Conservation (phyloP, 2,888 invertebrate species). For the Phymatocera aterrima region DNA sequence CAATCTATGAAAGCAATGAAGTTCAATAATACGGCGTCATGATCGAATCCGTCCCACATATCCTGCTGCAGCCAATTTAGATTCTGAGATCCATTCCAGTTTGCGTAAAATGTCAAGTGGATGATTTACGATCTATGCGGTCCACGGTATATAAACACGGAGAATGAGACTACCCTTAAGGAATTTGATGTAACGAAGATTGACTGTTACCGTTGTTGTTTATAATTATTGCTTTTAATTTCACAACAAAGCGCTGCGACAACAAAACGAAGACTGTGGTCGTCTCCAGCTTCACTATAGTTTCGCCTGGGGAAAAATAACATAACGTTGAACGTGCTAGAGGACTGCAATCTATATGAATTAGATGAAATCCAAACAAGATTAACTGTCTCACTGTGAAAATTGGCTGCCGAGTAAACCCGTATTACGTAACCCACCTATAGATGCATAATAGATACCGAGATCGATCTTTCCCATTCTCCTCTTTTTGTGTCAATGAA, state of each 20-base stretch:
- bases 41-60: background rate
- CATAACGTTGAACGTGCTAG: background rate
- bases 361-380: conserved; percentile 35
- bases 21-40: background rate
- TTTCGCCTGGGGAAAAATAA: background rate
- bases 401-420: conserved; percentile 15
- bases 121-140: conserved; percentile 17
- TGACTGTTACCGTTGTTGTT: background rate
- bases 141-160: background rate
- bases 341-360: conserved; percentile 22
- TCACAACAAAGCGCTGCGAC: background rate
- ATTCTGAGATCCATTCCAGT: background rate
- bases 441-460: background rate
- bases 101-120: background rate
- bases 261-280: background rate
- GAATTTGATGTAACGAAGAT: background rate
- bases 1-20: background rate
- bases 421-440: background rate
- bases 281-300: background rate
- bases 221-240: background rate
- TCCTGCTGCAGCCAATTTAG: background rate
- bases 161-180: background rate
- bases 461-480: background rate
- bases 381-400: conserved; percentile 26
- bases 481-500: background rate